Evolutionary conservation across 1,140 invertebrate genomes (phyloP).

Genomic region (Chionoecetes opilio): DNA sequence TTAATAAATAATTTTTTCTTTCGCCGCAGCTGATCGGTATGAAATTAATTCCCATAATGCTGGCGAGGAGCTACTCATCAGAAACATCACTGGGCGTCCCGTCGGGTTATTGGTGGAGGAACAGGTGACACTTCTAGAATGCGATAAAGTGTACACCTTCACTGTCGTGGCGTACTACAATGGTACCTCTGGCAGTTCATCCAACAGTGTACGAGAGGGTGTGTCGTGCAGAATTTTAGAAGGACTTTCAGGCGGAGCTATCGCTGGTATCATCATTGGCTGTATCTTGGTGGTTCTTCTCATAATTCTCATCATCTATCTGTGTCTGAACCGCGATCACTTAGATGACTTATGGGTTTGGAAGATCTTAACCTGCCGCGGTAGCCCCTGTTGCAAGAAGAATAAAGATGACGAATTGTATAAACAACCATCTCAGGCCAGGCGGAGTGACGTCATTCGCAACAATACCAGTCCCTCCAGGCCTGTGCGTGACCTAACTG

Average conservation of each 20-base stretch:
- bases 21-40: background rate
- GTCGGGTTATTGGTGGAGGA: background rate
- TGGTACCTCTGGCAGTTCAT: background rate
- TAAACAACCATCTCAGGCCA: background rate
- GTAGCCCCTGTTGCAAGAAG: background rate
- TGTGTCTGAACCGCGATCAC: constrained; percentile 42
- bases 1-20: background rate
- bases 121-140: background rate
- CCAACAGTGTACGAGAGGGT: constrained; percentile 34
- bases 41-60: background rate
- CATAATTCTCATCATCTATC: background rate
- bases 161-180: constrained; percentile 33
- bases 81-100: background rate
- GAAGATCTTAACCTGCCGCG: constrained; percentile 47
- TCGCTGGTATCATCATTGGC: constrained; percentile 50
- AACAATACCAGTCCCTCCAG: background rate
- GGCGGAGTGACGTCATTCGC: constrained; percentile 50
- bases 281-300: constrained; percentile 31
- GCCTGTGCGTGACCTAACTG: constrained; percentile 32
- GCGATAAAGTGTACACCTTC: constrained; percentile 9
- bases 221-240: background rate
- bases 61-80: background rate
- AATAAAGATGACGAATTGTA: constrained; percentile 43
- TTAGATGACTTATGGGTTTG: constrained; percentile 54
- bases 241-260: constrained; percentile 1